Conservation (phyloP, 2,888 invertebrate genomes). For the Omphaloscelis lunosa region DNA sequence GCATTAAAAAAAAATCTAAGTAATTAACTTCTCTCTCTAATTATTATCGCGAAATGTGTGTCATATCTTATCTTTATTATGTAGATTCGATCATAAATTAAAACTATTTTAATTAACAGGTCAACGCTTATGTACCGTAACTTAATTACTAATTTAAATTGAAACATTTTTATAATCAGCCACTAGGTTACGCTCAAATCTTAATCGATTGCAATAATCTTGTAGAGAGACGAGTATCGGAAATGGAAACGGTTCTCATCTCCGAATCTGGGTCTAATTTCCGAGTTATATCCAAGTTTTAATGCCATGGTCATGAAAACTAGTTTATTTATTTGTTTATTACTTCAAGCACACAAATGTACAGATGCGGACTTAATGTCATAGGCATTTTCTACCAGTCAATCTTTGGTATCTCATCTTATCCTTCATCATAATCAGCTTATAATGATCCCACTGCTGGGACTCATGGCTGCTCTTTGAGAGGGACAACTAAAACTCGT, state of each 20-base stretch:
- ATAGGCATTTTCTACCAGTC: neutral
- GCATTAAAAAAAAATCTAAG: slow-evolving; percentile 2
- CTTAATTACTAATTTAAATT: slow-evolving; percentile 13
- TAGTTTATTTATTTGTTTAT: neutral
- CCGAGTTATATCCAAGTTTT: slow-evolving; percentile 22
- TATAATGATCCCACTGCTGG: too few species aligned
- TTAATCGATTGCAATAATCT: slow-evolving; percentile 38
- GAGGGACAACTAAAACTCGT: too few species aligned
- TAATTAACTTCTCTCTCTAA: neutral
- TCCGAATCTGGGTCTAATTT: slow-evolving; percentile 40
- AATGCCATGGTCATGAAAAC: neutral
- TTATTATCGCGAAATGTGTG: neutral
- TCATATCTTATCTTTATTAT: neutral
- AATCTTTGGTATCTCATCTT: neutral
- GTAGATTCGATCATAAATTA: slow-evolving; percentile 28
- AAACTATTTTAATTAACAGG: slow-evolving; percentile 3
- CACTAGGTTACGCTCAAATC: slow-evolving; percentile 13
- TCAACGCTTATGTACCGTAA: slow-evolving; percentile 18
- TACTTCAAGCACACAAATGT: neutral
- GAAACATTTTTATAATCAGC: neutral
- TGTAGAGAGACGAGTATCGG: slow-evolving; percentile 17
- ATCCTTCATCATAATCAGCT: neutral
- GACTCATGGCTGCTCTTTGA: too few species aligned
- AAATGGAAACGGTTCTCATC: slow-evolving; percentile 39
- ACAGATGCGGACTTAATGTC: neutral